Conservation (phyloP, 2,113 vertebrate genomes). For the Myiopsitta monachus region DNA sequence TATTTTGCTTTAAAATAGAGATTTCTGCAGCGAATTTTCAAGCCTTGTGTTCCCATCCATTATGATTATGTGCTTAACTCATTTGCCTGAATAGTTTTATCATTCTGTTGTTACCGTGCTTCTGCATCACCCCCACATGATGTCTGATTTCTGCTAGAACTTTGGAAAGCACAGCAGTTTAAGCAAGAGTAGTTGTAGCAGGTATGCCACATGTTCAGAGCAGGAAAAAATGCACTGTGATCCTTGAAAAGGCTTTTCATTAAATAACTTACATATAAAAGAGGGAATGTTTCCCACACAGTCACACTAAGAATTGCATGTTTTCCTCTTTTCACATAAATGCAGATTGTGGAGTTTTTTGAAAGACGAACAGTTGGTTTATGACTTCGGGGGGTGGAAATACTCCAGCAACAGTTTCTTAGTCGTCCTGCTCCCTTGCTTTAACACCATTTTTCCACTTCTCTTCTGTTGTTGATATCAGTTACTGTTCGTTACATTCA, state of each 20-base stretch:
- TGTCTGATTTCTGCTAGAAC: not conserved
- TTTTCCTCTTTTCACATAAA: not conserved
- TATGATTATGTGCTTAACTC: not conserved
- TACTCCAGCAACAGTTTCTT: not conserved
- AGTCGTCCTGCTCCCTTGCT: not conserved
- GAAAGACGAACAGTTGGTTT: not conserved
- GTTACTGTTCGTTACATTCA: not conserved
- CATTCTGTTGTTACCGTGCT: not conserved
- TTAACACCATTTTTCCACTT: not conserved
- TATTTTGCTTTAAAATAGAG: not conserved
- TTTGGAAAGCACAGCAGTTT: not conserved
- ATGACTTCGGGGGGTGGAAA: not conserved
- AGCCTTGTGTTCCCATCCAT: not conserved
- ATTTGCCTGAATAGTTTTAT: not conserved
- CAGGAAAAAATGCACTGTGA: not conserved
- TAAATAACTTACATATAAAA: not conserved
- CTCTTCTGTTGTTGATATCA: not conserved
- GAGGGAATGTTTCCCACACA: not conserved
- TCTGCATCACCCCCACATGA: not conserved
- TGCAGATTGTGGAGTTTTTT: not conserved
- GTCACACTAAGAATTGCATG: not conserved
- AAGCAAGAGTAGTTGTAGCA: not conserved
- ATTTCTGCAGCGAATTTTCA: not conserved
- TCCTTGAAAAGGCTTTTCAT: not conserved
- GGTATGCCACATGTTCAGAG: not conserved